Percentiles rank a stretch among this genome's conserved stretches.
Conservation (phyloP, 2,888 invertebrate species). For the Nemurella pictetii region DNA sequence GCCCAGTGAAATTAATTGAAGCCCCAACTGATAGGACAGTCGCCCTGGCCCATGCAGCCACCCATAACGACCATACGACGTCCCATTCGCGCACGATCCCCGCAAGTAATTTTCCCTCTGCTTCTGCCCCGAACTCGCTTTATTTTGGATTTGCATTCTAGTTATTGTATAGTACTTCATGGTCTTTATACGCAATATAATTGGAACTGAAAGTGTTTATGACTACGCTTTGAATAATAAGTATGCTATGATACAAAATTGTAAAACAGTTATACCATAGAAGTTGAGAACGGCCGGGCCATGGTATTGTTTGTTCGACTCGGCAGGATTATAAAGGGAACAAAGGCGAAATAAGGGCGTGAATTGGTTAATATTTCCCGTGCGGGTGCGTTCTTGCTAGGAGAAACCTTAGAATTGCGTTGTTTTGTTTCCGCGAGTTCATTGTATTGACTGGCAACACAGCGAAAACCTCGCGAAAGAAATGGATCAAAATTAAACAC, state of each 20-base stretch:
- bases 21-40: not conserved
- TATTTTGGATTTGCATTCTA: not conserved
- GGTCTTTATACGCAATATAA: not conserved
- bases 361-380: not conserved
- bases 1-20: not conserved
- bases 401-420: not conserved
- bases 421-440: not conserved
- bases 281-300: not conserved
- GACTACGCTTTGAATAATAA: not conserved
- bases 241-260: not conserved
- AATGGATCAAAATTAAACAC: not conserved
- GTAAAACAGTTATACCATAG: not conserved
- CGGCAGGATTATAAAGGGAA: not conserved
- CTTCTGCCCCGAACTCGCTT: not conserved
- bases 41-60: not conserved
- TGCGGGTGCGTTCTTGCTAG: not conserved
- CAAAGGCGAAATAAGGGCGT: not conserved
- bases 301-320: not conserved
- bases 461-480: not conserved
- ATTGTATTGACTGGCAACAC: not conserved
- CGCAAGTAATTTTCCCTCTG: not conserved
- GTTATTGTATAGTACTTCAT: not conserved
- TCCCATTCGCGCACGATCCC: not conserved
- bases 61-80: not conserved
- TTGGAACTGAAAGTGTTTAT: not conserved